Evolutionary conservation across 2,113 vertebrate species (phyloP), one percentile per base, ranked within the genome.

Genomic region (Platysteira castanea): DNA sequence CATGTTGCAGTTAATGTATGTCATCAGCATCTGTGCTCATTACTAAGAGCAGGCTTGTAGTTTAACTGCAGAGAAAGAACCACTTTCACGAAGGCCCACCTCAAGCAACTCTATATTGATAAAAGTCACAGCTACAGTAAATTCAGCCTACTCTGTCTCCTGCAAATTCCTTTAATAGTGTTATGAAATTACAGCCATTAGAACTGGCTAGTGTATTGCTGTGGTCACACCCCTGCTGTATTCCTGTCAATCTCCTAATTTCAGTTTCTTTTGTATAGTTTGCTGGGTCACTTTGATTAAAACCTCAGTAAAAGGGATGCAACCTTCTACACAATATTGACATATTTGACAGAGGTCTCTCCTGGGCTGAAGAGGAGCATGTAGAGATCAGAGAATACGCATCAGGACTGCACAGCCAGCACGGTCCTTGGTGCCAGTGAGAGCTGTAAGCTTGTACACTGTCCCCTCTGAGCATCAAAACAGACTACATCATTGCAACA

Each of bases 181-280:
- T 67, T 77, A 46, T 57, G 59, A 90, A 96, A 96, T 80, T 81
- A 93, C 2, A 93, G 75, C 82, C 60, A 47, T 79, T 84, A 78
- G 44, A 87, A 88, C 35, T 50, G 64, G 70, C 28, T 89, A 75
- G 78, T 17, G n/a, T 64, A 56, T 63, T 87, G 56, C 59, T 65
- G 31, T 49, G 64, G 71, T 59, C 93, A 76, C 76, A 41, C 27
- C 64, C n/a, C 41, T 57, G 77, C 75, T 90, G 52, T 57, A 78
- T 53, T 91, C 56, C 84, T 81, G 75, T 73, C 61, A 92, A 52
- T 87, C 49, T 89, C 67, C 37, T 27, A 37, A 33, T 65, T 90
- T 83, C 78, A 69, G 57, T 50, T 80, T 73, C 44, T 88, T 90
- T 73, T 63, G 35, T 50, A n/a, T 17, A 90, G 59, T 78, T 79